These are phyloP conservation scores for Brachylomia viminalis DNA, from an alignment of 2,888 invertebrate genomes.

Conservation along the genomic window DNA sequence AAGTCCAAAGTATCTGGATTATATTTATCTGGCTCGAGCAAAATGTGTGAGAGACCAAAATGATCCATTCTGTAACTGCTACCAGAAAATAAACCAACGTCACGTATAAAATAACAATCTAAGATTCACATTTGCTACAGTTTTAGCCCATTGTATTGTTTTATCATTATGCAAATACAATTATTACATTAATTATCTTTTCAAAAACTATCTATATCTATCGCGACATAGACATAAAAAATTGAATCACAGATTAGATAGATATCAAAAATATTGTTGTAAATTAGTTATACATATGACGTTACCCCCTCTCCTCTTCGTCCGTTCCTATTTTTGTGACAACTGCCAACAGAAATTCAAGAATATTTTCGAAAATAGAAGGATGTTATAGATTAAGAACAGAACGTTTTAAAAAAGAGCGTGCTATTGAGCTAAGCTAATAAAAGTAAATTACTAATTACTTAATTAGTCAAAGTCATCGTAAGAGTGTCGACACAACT, in stretches of 20 bases:
- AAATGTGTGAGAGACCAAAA: conserved; percentile 89
- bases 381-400: not conserved
- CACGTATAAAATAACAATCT: conserved; percentile 60
- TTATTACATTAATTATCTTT: conserved; percentile 69
- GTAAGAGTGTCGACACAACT: not conserved
- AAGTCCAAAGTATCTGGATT: conserved; percentile 98
- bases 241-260: conserved; percentile 65
- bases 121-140: conserved; percentile 72
- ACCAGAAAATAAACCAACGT: conserved; percentile 60
- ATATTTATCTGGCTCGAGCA: conserved; percentile 95
- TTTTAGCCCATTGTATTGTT: conserved; percentile 81
- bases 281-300: conserved; percentile 46
- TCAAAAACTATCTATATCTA: conserved; percentile 59
- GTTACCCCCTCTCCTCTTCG: conserved; percentile 24
- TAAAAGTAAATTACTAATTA: not conserved
- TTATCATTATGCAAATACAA: conserved; percentile 82
- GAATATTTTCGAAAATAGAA: not conserved
- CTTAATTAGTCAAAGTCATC: not conserved
- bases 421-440: not conserved
- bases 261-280: conserved; percentile 54
- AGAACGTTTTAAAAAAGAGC: not conserved
- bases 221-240: conserved; percentile 36
- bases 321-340: conserved; percentile 16
- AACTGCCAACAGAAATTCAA: conserved; percentile 7
- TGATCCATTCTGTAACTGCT: conserved; percentile 83